These are phyloP conservation scores for Lepus oiostolus DNA, from an alignment of 2,797 vertebrate genomes.

Conservation along the genomic window DNA sequence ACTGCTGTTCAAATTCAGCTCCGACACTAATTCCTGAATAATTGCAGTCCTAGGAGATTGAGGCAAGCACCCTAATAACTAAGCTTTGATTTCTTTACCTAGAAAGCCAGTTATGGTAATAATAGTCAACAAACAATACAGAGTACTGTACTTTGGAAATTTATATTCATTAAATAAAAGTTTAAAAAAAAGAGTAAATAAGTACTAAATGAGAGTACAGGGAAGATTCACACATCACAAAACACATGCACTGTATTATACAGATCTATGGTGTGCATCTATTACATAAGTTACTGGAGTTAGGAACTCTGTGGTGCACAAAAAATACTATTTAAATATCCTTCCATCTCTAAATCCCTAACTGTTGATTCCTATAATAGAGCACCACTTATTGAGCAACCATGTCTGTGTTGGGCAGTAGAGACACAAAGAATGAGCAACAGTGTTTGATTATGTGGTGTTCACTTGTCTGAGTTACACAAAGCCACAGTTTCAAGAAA, in stretches of 20 bases:
- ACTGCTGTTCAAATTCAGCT: background rate
- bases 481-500: background rate
- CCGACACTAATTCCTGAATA: conserved; percentile 2
- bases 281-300: background rate
- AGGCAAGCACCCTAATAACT: background rate
- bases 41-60: background rate
- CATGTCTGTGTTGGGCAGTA: background rate
- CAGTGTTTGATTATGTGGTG: background rate
- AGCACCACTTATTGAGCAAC: background rate
- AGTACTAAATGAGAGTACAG: background rate
- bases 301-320: background rate
- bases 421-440: background rate
- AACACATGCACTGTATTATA: background rate
- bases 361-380: background rate
- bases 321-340: background rate
- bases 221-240: background rate
- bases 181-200: background rate
- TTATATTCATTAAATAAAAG: too few species aligned
- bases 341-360: background rate
- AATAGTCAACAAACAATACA: background rate
- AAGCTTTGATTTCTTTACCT: background rate
- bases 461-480: background rate
- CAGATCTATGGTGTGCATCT: background rate
- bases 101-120: background rate
- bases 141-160: too few species aligned